These are phyloP conservation scores for Hypolimnas misippus DNA, from an alignment of 2,888 invertebrate genomes.

Conservation along the genomic window DNA sequence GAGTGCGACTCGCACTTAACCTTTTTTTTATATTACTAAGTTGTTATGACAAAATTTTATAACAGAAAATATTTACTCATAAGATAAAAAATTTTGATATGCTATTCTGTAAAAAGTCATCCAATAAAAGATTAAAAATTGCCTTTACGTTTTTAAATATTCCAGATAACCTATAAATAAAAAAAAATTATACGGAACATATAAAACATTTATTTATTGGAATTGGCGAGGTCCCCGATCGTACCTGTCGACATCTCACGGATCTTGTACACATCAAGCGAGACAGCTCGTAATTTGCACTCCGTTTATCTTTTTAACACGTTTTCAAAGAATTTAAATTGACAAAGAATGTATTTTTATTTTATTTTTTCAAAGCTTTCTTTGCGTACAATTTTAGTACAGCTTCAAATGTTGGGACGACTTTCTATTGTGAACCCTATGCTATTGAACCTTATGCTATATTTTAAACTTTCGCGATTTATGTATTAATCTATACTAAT, in stretches of 20 bases:
- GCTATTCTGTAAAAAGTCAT: too few relatives aligned
- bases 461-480: too few relatives aligned
- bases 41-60: too few relatives aligned
- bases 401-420: neutral
- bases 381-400: neutral
- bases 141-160: too few relatives aligned
- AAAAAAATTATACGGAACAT: constrained; percentile 1
- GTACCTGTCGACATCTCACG: constrained; percentile 23
- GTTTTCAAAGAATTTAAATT: constrained; percentile 18
- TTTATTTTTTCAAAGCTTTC: neutral
- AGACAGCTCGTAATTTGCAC: constrained; percentile 22
- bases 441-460: too few relatives aligned
- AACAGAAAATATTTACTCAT: too few relatives aligned
- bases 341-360: constrained; percentile 14
- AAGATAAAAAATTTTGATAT: too few relatives aligned
- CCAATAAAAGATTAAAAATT: too few relatives aligned
- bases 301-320: constrained; percentile 30
- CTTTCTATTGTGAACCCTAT: neutral
- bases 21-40: too few relatives aligned
- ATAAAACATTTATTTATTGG: neutral
- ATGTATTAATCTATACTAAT: too few relatives aligned
- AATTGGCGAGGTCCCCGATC: neutral
- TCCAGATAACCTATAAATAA: neutral
- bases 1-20: too few relatives aligned
- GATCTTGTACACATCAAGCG: constrained; percentile 4